A percentile compares a stretch with the other conserved stretches of the same genome.
These are phyloP conservation scores for Pterocles orientalis DNA, from an alignment of 2,113 vertebrate genomes.

Conservation along the genomic window DNA sequence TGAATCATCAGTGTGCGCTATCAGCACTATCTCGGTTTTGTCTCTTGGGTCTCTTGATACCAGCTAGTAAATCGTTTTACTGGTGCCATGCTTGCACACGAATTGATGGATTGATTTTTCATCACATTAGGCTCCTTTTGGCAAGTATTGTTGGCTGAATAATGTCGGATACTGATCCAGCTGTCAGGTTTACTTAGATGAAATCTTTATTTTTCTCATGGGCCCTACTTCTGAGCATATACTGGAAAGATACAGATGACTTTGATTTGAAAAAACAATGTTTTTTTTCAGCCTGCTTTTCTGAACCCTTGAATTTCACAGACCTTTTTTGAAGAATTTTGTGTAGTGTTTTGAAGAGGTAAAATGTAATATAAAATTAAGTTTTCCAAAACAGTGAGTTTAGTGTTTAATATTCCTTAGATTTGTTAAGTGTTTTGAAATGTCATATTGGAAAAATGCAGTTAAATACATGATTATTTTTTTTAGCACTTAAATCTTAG, in stretches of 20 bases:
- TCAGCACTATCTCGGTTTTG: background rate
- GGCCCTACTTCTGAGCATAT: background rate
- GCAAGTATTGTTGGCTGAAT: background rate
- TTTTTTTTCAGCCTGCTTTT: background rate
- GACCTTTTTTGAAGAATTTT: background rate
- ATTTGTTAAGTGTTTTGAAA: background rate
- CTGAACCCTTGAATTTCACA: background rate
- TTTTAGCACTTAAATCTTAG: background rate
- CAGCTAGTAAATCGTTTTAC: background rate
- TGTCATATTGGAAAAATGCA: background rate
- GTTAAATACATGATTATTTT: background rate
- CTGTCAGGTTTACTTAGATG: background rate
- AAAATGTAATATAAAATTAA: background rate
- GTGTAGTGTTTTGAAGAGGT: background rate
- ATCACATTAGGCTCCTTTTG: background rate
- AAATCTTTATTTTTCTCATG: background rate
- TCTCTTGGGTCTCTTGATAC: background rate
- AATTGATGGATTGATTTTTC: background rate
- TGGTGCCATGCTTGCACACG: background rate
- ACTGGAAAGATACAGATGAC: background rate
- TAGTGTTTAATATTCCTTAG: background rate
- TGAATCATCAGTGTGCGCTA: background rate
- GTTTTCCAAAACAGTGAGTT: background rate
- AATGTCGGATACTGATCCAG: background rate
- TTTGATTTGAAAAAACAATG: rapidly evolving